Evolutionary conservation across 2,888 invertebrate species (phyloP).

Genomic region (Lasioglossum figueresi): DNA sequence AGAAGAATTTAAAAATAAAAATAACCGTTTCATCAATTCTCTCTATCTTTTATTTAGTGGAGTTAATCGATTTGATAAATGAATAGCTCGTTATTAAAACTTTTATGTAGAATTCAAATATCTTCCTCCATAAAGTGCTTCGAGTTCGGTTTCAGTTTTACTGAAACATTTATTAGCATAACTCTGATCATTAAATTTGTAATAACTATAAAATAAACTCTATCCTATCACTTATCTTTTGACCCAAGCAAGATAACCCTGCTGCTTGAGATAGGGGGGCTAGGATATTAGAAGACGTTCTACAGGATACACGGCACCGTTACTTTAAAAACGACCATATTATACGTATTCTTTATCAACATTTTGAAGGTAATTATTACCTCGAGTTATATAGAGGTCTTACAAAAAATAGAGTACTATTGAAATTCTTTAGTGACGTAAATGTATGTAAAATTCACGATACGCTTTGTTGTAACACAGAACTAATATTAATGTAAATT

Average conservation of each 20-base stretch:
- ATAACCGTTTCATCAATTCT: neutral
- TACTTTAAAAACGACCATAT: neutral
- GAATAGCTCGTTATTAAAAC: neutral
- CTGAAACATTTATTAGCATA: neutral
- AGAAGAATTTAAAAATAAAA: neutral
- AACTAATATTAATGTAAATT: neutral
- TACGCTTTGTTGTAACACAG: neutral
- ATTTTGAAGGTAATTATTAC: neutral
- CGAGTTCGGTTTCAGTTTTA: neutral
- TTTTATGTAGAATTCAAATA: neutral
- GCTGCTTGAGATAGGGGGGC: neutral
- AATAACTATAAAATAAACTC: neutral
- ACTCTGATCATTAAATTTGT: neutral
- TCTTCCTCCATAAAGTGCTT: neutral
- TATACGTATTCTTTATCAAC: neutral
- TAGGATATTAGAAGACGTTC: constrained; percentile 15
- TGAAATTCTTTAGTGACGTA: neutral
- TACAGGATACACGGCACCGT: constrained; percentile 7
- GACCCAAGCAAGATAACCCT: constrained; percentile 16
- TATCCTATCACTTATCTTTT: constrained; percentile 9
- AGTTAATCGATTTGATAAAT: neutral
- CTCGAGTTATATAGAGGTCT: neutral
- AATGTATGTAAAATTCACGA: neutral
- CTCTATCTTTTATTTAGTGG: neutral
- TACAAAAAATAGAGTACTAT: neutral